These are phyloP conservation scores for Arbacia lixula DNA, from an alignment of 53 echinoderm and acorn worm species.

Conservation along the genomic window DNA sequence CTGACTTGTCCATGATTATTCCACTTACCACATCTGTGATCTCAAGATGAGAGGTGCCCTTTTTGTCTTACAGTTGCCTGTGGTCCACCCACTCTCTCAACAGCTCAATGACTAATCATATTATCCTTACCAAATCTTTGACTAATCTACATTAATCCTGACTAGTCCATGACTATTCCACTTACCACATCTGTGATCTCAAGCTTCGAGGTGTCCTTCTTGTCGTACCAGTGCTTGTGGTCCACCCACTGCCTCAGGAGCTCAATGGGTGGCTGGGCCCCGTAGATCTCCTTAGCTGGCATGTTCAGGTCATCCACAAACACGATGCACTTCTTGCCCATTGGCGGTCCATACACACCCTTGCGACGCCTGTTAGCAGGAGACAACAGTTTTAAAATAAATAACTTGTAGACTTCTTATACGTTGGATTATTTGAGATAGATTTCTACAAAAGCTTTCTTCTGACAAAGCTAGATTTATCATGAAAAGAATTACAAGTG, in stretches of 20 bases:
- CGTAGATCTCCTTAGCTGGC: constrained; percentile 98
- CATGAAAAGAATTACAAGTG: too few relatives aligned
- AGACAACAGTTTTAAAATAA: neutral
- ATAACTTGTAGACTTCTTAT: too few relatives aligned
- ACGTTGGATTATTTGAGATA: too few relatives aligned
- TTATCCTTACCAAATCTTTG: too few relatives aligned
- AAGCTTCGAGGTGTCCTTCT: constrained; percentile 94
- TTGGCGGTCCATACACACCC: constrained; percentile 94
- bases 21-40: constrained; percentile 85
- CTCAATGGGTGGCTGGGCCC: constrained; percentile 98
- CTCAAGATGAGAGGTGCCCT: constrained; percentile 95
- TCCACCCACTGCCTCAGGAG: constrained; percentile 95
- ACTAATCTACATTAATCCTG: too few relatives aligned
- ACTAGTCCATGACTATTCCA: too few relatives aligned
- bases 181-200: constrained; percentile 92
- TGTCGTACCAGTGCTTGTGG: constrained; percentile 97
- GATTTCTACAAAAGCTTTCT: too few relatives aligned
- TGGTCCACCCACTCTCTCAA: constrained; percentile 97
- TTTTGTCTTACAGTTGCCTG: constrained; percentile 94
- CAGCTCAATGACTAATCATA: constrained; percentile 90
- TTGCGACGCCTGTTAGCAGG: constrained; percentile 76
- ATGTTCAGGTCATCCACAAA: constrained; percentile 99
- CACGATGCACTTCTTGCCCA: constrained; percentile 96
- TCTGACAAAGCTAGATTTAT: too few relatives aligned
- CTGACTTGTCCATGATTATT: too few relatives aligned